A percentile compares a stretch with the other conserved stretches of the same genome.
phyloP scores from a whole-genome alignment of 2,113 vertebrate genomes.

The Globicephala melas region DNA sequence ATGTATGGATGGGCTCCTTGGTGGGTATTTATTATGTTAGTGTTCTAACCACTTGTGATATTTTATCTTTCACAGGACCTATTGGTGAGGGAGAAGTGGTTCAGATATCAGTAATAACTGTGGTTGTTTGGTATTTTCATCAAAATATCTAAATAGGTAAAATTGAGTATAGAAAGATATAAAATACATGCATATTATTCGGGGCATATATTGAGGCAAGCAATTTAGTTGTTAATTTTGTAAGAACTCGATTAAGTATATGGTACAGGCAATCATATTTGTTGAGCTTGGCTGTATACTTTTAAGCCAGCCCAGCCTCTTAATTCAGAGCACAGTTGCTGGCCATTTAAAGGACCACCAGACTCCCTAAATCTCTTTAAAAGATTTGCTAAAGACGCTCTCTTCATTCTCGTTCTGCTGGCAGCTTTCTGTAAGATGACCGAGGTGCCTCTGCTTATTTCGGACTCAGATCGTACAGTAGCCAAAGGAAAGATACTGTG shows the following conservation, averaged over 20 bases:
- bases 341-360: background rate
- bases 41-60: background rate
- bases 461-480: background rate
- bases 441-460: background rate
- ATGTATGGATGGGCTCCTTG: background rate
- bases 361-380: background rate
- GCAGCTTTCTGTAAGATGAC: background rate
- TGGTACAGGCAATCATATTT: background rate
- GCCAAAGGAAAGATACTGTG: background rate
- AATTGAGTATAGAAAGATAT: background rate
- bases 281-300: no score
- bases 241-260: background rate
- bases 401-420: background rate
- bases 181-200: background rate
- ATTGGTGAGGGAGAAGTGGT: background rate
- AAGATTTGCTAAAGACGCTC: background rate
- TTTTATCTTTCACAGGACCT: background rate
- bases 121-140: background rate
- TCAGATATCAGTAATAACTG: background rate
- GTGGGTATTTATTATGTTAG: background rate
- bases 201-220: background rate
- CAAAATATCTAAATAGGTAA: background rate
- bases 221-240: background rate
- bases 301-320: background rate
- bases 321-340: background rate